A percentile compares a stretch with the other conserved stretches of the same genome.
Evolutionary conservation across 1,140 invertebrate species (phyloP).

Genomic region (Mesaphorura yosii): DNA sequence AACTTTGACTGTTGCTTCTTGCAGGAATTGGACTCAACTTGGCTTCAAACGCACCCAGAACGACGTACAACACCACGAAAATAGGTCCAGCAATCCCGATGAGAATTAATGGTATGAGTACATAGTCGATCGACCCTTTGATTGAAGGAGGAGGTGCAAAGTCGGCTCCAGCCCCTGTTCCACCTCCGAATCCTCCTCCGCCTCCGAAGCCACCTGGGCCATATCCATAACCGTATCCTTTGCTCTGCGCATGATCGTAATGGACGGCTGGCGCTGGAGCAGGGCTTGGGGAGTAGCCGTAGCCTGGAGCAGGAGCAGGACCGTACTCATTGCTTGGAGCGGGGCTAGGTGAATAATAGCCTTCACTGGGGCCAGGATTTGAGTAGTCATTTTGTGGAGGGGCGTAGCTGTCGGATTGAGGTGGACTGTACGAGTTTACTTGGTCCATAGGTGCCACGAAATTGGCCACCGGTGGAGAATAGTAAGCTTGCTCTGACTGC

Average conservation of each 20-base stretch:
- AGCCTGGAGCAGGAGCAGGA: not conserved
- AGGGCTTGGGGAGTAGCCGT: not conserved
- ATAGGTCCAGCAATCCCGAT: constrained; percentile 26
- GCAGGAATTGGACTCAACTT: constrained; percentile 19
- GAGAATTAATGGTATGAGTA: constrained; percentile 25
- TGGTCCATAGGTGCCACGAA: not conserved
- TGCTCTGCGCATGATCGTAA: not conserved
- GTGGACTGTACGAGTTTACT: not conserved
- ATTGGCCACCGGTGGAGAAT: too few relatives aligned
- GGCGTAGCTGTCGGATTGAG: too few relatives aligned
- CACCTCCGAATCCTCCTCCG: not conserved
- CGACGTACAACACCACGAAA: constrained; percentile 26
- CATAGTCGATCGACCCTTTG: constrained; percentile 27
- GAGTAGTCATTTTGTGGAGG: not conserved
- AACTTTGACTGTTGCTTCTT: not conserved
- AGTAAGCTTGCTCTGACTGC: too few relatives aligned
- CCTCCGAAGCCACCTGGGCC: not conserved
- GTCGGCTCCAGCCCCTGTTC: not conserved
- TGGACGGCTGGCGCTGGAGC: not conserved
- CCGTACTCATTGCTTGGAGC: not conserved
- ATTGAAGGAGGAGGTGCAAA: constrained; percentile 4
- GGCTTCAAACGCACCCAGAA: constrained; percentile 23
- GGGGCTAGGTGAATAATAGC: not conserved
- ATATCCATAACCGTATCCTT: not conserved
- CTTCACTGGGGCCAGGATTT: not conserved